Conservation (phyloP, 2,797 vertebrate genomes). For the Eidolon dupreanum region DNA sequence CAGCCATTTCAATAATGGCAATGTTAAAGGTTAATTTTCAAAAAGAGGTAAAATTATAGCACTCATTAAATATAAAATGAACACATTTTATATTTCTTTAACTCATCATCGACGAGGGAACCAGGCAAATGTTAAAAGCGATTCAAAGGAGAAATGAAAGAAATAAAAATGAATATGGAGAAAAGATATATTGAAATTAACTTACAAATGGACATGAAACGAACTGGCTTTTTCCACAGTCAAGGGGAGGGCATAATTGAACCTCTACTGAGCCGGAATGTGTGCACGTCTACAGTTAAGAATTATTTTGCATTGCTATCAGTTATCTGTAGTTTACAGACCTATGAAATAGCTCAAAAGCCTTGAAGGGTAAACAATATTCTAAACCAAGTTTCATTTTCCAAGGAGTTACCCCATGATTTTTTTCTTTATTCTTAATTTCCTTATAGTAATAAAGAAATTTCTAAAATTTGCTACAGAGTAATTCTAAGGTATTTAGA, state of each 20-base stretch:
- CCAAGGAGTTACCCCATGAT: background rate
- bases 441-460: background rate
- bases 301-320: slow-evolving; percentile 11
- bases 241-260: background rate
- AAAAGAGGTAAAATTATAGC: background rate
- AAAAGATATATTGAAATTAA: background rate
- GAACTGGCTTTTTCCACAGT: background rate
- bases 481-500: slow-evolving; percentile 33
- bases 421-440: slow-evolving; percentile 15
- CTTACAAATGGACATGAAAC: background rate
- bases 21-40: slow-evolving; percentile 33
- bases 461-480: slow-evolving; percentile 3
- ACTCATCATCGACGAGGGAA: background rate
- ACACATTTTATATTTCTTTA: background rate
- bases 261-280: background rate
- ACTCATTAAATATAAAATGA: slow-evolving; percentile 8
- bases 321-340: background rate
- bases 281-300: background rate
- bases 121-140: background rate
- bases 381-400: background rate
- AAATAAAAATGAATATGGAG: background rate
- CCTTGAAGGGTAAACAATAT: background rate
- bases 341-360: background rate
- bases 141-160: slow-evolving; percentile 1
- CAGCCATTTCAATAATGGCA: background rate